These are phyloP conservation scores for Pollimyrus isidori DNA, from an alignment of 2,113 vertebrate species.

Conservation along the genomic window DNA sequence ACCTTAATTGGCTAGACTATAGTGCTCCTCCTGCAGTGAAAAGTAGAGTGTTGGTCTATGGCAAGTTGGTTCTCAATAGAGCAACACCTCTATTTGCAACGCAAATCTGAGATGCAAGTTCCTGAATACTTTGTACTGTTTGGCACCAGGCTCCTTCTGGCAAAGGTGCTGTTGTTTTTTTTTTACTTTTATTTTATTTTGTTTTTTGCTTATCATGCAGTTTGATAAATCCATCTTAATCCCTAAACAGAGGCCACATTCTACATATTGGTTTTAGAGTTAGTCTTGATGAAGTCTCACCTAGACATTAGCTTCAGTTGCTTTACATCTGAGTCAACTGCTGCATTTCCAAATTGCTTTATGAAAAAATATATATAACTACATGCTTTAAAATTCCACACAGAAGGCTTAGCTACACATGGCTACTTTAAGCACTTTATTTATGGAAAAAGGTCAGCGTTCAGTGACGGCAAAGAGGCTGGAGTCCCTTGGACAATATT, in stretches of 20 bases:
- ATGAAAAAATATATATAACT: not conserved
- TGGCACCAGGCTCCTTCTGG: not conserved
- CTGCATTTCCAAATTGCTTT: not conserved
- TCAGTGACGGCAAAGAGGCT: conserved; percentile 1
- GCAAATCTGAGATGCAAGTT: not conserved
- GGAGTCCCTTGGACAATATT: conserved; percentile 6
- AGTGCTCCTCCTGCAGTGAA: not conserved
- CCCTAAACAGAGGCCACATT: not conserved
- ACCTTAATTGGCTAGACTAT: not conserved
- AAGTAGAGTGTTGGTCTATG: not conserved
- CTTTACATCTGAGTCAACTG: not conserved
- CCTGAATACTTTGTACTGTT: not conserved
- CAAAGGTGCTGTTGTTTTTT: not conserved
- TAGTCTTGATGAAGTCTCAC: not conserved
- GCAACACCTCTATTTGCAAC: not conserved
- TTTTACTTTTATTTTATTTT: not conserved
- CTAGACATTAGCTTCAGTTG: not conserved
- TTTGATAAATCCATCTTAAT: not conserved
- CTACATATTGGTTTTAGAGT: not conserved
- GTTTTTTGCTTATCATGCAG: not conserved
- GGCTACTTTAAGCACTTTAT: not conserved
- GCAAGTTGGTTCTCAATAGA: not conserved
- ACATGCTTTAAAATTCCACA: not conserved
- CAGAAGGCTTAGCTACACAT: not conserved
- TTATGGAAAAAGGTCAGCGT: conserved; percentile 1